Evolutionary conservation across 2,888 invertebrate genomes (phyloP).

Genomic region (Chrysotoxum bicinctum): DNA sequence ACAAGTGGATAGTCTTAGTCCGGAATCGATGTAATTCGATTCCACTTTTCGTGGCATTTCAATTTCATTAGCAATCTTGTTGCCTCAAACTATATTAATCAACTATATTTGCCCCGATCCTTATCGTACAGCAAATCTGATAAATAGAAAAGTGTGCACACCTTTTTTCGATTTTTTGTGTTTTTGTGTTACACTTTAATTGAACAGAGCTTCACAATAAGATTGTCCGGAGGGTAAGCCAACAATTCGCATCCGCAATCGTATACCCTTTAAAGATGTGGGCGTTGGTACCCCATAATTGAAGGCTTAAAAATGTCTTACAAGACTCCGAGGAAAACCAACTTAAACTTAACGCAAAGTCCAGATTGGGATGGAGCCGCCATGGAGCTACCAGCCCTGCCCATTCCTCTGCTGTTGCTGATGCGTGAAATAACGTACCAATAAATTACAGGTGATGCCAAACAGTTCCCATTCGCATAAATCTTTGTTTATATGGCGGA

Average conservation of each 20-base stretch:
- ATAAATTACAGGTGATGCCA: conserved; percentile 72
- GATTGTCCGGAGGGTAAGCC: conserved; percentile 32
- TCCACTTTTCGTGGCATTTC: conserved; percentile 43
- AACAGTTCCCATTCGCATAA: conserved; percentile 71
- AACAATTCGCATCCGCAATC: conserved; percentile 22
- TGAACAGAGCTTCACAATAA: conserved; percentile 39
- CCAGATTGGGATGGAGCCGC: conserved; percentile 63
- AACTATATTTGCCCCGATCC: conserved; percentile 34
- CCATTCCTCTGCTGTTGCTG: background rate
- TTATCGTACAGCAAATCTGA: conserved; percentile 44
- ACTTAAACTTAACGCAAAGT: background rate
- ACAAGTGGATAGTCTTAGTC: conserved; percentile 22
- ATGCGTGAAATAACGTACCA: conserved; percentile 68
- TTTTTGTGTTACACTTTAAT: conserved; percentile 56
- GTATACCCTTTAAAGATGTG: conserved; percentile 44
- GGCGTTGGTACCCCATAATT: conserved; percentile 52
- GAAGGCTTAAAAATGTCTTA: conserved; percentile 44
- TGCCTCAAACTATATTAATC: conserved; percentile 45
- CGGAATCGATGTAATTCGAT: conserved; percentile 38
- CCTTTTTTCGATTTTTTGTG: conserved; percentile 3
- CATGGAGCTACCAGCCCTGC: background rate
- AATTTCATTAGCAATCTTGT: conserved; percentile 55
- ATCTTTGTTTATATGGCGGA: conserved; percentile 63
- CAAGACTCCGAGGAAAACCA: conserved; percentile 18
- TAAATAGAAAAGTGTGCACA: conserved; percentile 32